A percentile compares a stretch with the other conserved stretches of the same genome.
Conservation (phyloP, 2,888 invertebrate species). For the Thelaira solivaga region DNA sequence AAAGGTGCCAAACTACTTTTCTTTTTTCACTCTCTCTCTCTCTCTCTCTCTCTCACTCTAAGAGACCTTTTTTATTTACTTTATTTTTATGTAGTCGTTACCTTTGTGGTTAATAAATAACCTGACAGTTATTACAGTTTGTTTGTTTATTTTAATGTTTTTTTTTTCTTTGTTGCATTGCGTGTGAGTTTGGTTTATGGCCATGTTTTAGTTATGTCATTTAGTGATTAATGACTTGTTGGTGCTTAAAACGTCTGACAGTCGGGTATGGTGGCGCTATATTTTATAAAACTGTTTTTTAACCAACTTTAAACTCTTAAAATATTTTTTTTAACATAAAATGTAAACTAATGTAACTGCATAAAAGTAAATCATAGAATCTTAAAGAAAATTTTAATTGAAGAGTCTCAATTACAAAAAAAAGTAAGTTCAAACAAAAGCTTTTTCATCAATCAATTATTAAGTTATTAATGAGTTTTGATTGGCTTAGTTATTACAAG, state of each 20-base stretch:
- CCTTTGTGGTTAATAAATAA: constrained; percentile 35
- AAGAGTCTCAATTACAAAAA: no score
- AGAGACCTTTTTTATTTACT: no score
- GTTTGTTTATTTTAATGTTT: constrained; percentile 2
- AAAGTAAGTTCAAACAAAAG: no score
- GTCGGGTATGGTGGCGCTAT: no score
- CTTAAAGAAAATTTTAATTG: no score
- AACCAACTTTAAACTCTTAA: no score
- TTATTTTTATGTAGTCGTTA: constrained; percentile 15
- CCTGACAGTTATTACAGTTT: constrained; percentile 17
- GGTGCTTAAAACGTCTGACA: constrained; percentile 32
- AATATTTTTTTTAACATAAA: no score
- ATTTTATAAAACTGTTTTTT: neutral
- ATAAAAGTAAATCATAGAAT: no score
- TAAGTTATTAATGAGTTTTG: no score
- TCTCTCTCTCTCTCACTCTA: neutral
- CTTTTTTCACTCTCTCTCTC: constrained; percentile 3
- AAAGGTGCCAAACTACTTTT: constrained; percentile 57
- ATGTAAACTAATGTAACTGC: no score
- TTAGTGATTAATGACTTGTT: constrained; percentile 51
- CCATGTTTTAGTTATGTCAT: constrained; percentile 26
- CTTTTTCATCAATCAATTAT: no score
- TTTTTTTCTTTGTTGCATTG: neutral
- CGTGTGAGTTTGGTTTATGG: constrained; percentile 27
- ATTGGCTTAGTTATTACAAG: no score